A percentile compares a stretch with the other conserved stretches of the same genome.
Evolutionary conservation across 2,888 invertebrate species (phyloP).

Genomic region (Cephus rjabovi): DNA sequence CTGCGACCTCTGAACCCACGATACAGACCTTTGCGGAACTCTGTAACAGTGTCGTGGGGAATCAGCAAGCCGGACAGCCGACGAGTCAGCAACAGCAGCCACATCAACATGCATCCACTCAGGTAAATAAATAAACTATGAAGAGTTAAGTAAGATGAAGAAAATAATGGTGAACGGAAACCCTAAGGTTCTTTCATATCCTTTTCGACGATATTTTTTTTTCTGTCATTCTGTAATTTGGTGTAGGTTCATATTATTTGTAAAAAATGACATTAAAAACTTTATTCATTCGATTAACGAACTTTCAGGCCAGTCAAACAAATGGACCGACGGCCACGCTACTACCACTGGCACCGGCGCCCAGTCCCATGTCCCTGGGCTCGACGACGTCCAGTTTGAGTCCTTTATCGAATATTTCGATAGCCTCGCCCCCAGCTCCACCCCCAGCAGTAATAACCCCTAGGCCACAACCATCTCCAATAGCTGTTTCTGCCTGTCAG

Average conservation of each 20-base stretch:
- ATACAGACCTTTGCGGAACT: constrained; percentile 70
- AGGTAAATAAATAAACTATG: constrained; percentile 40
- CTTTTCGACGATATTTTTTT: background rate
- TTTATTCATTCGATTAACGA: background rate
- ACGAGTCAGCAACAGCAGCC: constrained; percentile 28
- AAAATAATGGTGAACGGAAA: background rate
- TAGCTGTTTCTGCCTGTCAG: constrained; percentile 72
- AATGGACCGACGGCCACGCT: constrained; percentile 61
- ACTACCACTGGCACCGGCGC: constrained; percentile 69
- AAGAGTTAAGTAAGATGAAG: background rate
- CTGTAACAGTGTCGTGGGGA: constrained; percentile 70
- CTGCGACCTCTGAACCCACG: constrained; percentile 43
- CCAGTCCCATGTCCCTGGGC: constrained; percentile 69
- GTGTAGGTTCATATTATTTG: no score
- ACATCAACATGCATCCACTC: constrained; percentile 52
- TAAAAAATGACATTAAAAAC: no score
- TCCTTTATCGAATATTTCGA: constrained; percentile 73
- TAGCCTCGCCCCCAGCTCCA: constrained; percentile 74
- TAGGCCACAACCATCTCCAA: constrained; percentile 66
- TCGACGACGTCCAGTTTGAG: constrained; percentile 77
- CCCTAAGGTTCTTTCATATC: background rate
- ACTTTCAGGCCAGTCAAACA: constrained; percentile 56
- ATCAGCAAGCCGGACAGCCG: constrained; percentile 32
- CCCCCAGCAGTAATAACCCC: constrained; percentile 68
- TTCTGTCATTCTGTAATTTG: background rate